Evolutionary conservation across 2,113 vertebrate genomes (phyloP).

Genomic region (Aythya baeri): DNA sequence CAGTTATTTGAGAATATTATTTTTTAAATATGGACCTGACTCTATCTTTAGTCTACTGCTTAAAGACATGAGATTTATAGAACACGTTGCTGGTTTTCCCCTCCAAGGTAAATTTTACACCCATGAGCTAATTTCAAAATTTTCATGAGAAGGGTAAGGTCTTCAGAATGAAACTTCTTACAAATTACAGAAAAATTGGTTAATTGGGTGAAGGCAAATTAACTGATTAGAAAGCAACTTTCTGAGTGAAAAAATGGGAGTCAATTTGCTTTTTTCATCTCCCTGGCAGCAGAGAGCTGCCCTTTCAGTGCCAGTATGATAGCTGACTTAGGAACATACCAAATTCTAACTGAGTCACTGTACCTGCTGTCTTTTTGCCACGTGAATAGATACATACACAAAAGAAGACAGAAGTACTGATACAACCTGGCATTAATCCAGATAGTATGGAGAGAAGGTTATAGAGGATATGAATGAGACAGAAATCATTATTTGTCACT

Average conservation of each 20-base stretch:
- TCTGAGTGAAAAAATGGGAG: not conserved
- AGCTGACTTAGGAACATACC: not conserved
- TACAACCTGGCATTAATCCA: not conserved
- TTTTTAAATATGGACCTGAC: not conserved
- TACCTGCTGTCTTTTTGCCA: not conserved
- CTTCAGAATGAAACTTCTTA: not conserved
- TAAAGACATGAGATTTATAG: not conserved
- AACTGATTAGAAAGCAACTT: not conserved
- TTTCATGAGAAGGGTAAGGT: not conserved
- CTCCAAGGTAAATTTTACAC: not conserved
- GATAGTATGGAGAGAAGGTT: not conserved
- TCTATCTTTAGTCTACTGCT: not conserved
- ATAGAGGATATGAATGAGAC: not conserved
- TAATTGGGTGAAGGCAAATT: not conserved
- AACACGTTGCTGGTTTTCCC: not conserved
- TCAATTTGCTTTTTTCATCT: not conserved
- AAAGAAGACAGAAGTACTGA: not conserved
- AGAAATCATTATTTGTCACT: not conserved
- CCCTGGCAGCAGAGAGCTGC: not conserved
- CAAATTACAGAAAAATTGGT: not conserved
- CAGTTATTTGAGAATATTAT: not conserved
- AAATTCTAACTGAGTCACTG: not conserved
- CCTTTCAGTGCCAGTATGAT: not conserved
- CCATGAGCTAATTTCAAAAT: not conserved
- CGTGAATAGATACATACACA: rapidly evolving